Evolutionary conservation across 2,797 vertebrate genomes (phyloP).

Genomic region (Macroramphosus scolopax): DNA sequence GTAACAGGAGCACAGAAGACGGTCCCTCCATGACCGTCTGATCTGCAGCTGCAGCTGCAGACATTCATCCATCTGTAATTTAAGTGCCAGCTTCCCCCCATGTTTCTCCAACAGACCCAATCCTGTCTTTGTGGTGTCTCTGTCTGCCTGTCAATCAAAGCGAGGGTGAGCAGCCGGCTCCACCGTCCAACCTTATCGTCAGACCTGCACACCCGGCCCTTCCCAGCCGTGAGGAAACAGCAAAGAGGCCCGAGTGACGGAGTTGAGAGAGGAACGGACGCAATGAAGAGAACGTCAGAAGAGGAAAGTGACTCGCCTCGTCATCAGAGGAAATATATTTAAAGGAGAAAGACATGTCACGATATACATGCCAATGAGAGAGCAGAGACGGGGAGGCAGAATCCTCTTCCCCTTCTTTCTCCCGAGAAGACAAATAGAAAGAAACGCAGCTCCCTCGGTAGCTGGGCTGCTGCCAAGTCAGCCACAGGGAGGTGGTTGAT

Average conservation of each 20-base stretch:
- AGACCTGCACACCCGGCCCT: too few species aligned
- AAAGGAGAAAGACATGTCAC: constrained; percentile 39
- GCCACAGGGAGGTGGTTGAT: constrained; percentile 9
- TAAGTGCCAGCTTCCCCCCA: too few species aligned
- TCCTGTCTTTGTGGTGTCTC: too few species aligned
- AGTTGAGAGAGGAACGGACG: background rate
- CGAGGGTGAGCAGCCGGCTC: too few species aligned
- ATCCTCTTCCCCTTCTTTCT: constrained; percentile 9
- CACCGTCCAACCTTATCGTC: too few species aligned
- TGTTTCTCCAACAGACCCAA: background rate
- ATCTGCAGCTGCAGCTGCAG: background rate
- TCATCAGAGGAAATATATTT: constrained; percentile 45
- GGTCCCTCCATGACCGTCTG: too few species aligned
- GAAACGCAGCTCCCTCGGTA: too few species aligned
- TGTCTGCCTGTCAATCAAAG: too few species aligned
- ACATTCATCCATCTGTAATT: constrained; percentile 9
- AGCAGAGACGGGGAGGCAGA: constrained; percentile 5
- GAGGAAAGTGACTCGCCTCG: constrained; percentile 1
- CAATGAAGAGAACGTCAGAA: constrained; percentile 9
- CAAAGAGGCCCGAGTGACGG: too few species aligned
- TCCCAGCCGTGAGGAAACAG: too few species aligned
- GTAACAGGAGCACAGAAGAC: too few species aligned
- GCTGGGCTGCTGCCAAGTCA: constrained; percentile 12
- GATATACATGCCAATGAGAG: constrained; percentile 18
- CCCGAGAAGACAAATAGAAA: too few species aligned